Conservation (phyloP, 2,797 vertebrate species). For the Darevskia mixta region DNA sequence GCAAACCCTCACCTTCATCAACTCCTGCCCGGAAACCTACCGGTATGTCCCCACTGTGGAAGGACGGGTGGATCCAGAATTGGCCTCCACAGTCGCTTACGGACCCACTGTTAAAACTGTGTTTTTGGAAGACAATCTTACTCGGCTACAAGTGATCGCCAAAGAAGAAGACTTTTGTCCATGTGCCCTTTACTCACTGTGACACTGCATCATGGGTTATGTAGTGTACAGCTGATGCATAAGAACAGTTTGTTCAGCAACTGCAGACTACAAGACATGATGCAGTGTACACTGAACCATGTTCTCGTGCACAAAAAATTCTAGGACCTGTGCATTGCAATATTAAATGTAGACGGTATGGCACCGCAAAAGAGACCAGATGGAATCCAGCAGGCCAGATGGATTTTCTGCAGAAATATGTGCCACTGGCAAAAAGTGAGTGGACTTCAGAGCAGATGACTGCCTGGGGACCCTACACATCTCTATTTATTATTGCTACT, state of each 20-base stretch:
- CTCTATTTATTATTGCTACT: constrained; percentile 48
- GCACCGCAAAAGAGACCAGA: background rate
- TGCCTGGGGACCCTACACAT: background rate
- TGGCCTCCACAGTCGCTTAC: too few species aligned
- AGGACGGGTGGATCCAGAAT: too few species aligned
- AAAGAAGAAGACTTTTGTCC: too few species aligned
- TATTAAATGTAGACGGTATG: background rate
- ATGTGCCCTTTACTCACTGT: background rate
- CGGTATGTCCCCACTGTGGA: too few species aligned
- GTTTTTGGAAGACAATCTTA: too few species aligned
- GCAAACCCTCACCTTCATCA: too few species aligned
- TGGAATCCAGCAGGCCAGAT: constrained; percentile 8
- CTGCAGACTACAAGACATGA: background rate
- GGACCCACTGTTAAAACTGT: too few species aligned
- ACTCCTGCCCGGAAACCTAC: too few species aligned
- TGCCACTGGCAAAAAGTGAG: background rate
- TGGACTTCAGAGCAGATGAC: background rate
- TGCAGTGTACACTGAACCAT: background rate
- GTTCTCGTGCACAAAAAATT: background rate
- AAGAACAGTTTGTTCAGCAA: background rate
- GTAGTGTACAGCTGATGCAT: background rate
- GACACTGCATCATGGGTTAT: background rate
- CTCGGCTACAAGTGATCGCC: too few species aligned
- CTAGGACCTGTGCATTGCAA: background rate
- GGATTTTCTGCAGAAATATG: background rate